These are phyloP conservation scores for Atta cephalotes DNA, from an alignment of 1,140 invertebrate genomes.

Conservation along the genomic window DNA sequence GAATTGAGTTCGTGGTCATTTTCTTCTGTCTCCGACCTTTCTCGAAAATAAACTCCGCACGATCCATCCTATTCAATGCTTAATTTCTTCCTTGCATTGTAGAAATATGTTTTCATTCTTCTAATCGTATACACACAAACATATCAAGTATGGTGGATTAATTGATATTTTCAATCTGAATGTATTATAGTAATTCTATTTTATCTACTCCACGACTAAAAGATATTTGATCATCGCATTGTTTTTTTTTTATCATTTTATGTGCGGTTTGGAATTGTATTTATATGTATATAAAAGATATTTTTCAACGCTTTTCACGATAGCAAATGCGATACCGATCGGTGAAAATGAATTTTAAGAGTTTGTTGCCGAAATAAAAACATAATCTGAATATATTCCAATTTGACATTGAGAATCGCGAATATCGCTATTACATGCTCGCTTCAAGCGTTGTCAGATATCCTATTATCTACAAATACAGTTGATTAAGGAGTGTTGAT, in stretches of 20 bases:
- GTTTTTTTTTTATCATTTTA: constrained; percentile 43
- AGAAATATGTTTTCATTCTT: background rate
- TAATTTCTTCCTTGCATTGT: background rate
- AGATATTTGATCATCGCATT: constrained; percentile 27
- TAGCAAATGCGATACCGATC: constrained; percentile 51
- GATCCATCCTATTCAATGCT: constrained; percentile 15
- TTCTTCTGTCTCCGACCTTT: background rate
- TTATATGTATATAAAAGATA: constrained; percentile 5
- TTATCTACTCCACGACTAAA: background rate
- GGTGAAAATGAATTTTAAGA: constrained; percentile 60
- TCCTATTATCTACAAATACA: constrained; percentile 1
- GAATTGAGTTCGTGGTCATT: constrained; percentile 45
- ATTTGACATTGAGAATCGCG: constrained; percentile 1
- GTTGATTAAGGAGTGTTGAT: constrained; percentile 17
- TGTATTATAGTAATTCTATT: constrained; percentile 3
- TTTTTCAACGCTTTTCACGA: constrained; percentile 28
- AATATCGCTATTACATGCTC: constrained; percentile 8
- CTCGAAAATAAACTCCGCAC: constrained; percentile 21
- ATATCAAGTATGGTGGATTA: background rate
- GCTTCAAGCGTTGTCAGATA: background rate
- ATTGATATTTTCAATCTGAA: background rate
- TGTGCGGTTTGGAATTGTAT: constrained; percentile 23
- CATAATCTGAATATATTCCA: constrained; percentile 34
- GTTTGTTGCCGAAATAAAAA: constrained; percentile 42
- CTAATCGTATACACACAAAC: background rate